Percentiles rank a stretch among this genome's conserved stretches.
Evolutionary conservation across 2,113 vertebrate species (phyloP).

Genomic region (Perognathus longimembris): DNA sequence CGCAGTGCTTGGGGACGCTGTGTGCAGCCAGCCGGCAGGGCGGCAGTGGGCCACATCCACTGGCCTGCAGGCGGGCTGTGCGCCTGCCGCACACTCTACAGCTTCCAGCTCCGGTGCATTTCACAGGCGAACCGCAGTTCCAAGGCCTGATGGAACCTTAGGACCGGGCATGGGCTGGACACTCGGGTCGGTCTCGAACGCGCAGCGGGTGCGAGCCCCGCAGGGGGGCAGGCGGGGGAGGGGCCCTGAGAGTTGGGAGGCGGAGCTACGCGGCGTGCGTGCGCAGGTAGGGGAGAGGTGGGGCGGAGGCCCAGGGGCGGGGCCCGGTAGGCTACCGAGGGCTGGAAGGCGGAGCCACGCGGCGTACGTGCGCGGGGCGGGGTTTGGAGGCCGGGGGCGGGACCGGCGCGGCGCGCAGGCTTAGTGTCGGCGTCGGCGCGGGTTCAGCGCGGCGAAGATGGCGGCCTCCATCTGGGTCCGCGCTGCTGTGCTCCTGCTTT

Average conservation of each 20-base stretch:
- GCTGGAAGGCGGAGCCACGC: not conserved
- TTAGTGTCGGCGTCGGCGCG: fast-evolving
- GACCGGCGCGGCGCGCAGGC: not conserved
- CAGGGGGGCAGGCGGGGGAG: not conserved
- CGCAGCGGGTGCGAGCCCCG: not conserved
- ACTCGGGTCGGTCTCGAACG: not conserved
- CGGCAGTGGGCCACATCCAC: no score
- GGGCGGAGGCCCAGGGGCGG: not conserved
- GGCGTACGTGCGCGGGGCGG: fast-evolving
- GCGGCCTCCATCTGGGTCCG: conserved; percentile 59
- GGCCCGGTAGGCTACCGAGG: not conserved
- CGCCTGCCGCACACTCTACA: no score
- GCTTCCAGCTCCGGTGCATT: no score
- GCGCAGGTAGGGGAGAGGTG: not conserved
- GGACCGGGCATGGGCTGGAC: not conserved
- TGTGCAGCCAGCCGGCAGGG: no score
- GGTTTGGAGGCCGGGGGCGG: no score
- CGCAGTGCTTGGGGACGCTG: no score
- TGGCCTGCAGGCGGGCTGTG: no score
- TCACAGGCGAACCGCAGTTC: no score
- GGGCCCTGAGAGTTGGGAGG: not conserved
- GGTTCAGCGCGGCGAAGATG: conserved; percentile 78
- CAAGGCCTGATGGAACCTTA: not conserved
- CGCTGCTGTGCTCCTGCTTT: conserved; percentile 14
- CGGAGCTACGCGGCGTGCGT: not conserved